Base-by-base conservation (phyloP, 2,888 invertebrate species). In the Xanthia togata region DNA sequence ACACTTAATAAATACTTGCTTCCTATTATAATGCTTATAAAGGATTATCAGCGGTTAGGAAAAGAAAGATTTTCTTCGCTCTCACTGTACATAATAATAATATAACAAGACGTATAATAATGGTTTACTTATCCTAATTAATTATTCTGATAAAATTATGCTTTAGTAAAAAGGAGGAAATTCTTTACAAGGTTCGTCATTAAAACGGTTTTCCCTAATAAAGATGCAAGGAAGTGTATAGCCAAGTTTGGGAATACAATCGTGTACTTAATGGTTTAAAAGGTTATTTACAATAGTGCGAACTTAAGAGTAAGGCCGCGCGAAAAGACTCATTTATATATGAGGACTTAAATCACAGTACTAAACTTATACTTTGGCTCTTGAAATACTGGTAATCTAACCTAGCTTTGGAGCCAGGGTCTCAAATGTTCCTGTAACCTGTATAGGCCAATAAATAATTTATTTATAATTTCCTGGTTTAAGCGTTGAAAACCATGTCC, bases 171-270 rank as follows among this genome's bases (percentile, higher is more conserved):
- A 65, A 55, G 2, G 3, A 78, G 23, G 4, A 59, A 35, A 65
- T 47, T 11, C 31, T 57, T 55, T 65, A 73, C 65, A 79, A 59
- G 31, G 35, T 38, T 20, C 79, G 14, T 60, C 72, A 72, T 78
- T 73, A 78, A 65, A 65, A 73, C 1, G 38, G 17, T 71, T 53
- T 65, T 65, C 14, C n/a, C 1, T 64, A 17, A 44, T 31, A 57
- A 23, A 26, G 23, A 62, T 50, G 14, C 44, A 38, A 23, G 26
- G 26, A 9, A 71, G 17, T 23, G 14, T 41, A 44, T 26, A 35
- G 26, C 6, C 14, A 70, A 78, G 57, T 70, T 70, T 4, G 4
- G 11, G 2, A 41, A 31, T 4, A 64, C 20, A 38, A n/a, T 50
- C 23, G 5, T 50, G 17, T 17, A 31, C 31, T 2, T 31, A 35